These are phyloP conservation scores for Bombus pyrosoma DNA, from an alignment of 1,140 invertebrate genomes.

Conservation along the genomic window DNA sequence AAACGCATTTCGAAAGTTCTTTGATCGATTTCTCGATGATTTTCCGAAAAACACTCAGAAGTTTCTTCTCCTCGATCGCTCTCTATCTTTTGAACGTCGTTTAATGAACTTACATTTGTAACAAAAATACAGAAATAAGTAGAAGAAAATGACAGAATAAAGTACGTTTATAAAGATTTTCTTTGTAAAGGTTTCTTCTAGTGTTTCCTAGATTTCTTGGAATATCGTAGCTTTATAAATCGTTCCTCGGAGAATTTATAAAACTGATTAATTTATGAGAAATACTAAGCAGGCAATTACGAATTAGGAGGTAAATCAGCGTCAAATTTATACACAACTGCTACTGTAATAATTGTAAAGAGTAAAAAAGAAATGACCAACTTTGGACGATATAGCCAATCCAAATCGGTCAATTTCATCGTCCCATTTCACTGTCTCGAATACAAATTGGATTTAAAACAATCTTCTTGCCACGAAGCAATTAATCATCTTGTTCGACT, in stretches of 20 bases:
- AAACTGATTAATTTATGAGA: no score
- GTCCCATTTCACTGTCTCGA: neutral
- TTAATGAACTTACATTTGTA: neutral
- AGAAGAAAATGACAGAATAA: no score
- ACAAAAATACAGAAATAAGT: no score
- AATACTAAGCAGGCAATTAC: neutral
- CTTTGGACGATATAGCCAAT: neutral
- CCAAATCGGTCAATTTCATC: constrained; percentile 1
- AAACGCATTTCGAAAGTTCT: neutral
- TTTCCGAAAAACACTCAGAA: neutral
- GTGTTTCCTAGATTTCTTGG: neutral
- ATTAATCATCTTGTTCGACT: constrained; percentile 8
- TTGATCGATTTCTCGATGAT: neutral
- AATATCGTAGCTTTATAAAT: no score
- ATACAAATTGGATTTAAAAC: constrained; percentile 39
- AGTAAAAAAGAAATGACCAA: neutral
- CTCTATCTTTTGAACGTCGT: neutral
- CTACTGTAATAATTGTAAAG: no score
- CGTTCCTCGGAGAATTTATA: no score
- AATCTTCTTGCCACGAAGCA: constrained; percentile 9
- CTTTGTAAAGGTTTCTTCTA: no score
- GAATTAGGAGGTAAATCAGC: no score
- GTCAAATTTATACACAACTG: no score
- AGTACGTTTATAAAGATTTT: no score
- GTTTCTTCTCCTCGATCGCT: neutral